Conservation (phyloP, 2,797 vertebrate species). For the Cynopterus sphinx region DNA sequence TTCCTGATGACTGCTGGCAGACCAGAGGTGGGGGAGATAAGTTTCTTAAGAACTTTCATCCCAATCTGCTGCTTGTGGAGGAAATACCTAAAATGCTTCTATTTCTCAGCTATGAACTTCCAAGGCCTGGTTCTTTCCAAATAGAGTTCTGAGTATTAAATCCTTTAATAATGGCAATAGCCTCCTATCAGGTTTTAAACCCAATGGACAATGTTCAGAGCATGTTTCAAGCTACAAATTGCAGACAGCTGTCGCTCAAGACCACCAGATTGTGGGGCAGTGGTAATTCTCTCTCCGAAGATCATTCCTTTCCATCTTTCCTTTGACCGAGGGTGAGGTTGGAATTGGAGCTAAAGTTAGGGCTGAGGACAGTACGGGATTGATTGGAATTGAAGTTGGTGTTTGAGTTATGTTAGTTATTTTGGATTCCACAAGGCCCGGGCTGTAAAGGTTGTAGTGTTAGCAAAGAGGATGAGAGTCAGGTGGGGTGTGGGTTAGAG, state of each 20-base stretch:
- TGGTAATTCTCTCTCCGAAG: slow-evolving; percentile 55
- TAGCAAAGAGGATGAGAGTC: neutral
- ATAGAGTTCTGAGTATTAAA: slow-evolving; percentile 65
- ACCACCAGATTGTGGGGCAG: slow-evolving; percentile 57
- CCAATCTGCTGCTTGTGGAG: slow-evolving; percentile 51
- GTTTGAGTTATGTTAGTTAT: neutral
- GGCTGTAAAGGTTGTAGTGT: neutral
- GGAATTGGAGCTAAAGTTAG: neutral
- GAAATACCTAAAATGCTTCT: slow-evolving; percentile 73
- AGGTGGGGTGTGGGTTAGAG: neutral
- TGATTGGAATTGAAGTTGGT: neutral
- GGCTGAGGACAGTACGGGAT: neutral
- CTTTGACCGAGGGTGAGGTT: neutral
- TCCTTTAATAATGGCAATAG: slow-evolving; percentile 61
- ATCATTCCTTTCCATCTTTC: slow-evolving; percentile 28
- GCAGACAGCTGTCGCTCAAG: slow-evolving; percentile 73
- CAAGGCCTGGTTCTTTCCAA: slow-evolving; percentile 55
- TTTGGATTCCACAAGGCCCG: neutral
- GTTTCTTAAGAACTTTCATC: slow-evolving; percentile 65
- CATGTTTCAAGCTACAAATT: slow-evolving; percentile 74
- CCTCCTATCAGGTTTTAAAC: slow-evolving; percentile 68
- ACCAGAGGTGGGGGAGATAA: neutral
- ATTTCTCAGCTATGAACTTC: slow-evolving; percentile 43
- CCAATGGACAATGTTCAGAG: slow-evolving; percentile 71
- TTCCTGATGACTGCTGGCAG: slow-evolving; percentile 73